Evolutionary conservation across 2,888 invertebrate genomes (phyloP).

Genomic region (Atrina japonica): DNA sequence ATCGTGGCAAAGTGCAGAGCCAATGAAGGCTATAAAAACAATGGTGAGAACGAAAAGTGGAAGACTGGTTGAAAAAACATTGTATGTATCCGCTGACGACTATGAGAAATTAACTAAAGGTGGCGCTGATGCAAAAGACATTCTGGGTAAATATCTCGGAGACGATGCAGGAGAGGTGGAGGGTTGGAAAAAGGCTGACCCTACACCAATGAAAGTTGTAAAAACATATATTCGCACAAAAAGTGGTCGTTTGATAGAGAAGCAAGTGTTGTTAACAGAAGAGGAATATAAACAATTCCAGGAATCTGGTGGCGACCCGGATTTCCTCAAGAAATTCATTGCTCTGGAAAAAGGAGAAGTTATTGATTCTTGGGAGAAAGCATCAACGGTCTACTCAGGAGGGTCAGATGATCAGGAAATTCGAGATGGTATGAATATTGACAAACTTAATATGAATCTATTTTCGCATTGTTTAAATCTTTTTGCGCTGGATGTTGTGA

Average conservation of each 20-base stretch:
- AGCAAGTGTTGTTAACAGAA: conserved; percentile 77
- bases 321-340: conserved; percentile 77
- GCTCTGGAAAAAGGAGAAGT: conserved; percentile 76
- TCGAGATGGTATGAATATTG: conserved; percentile 59
- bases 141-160: conserved; percentile 76
- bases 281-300: conserved; percentile 76
- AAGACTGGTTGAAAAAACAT: conserved; percentile 77
- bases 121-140: conserved; percentile 72
- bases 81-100: conserved; percentile 78
- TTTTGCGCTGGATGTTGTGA: no score
- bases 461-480: no score
- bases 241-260: conserved; percentile 79
- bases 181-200: conserved; percentile 75
- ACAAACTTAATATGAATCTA: no score
- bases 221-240: conserved; percentile 77
- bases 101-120: conserved; percentile 76
- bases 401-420: conserved; percentile 73
- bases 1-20: conserved; percentile 76
- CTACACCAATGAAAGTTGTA: conserved; percentile 75
- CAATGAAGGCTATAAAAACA: conserved; percentile 78
- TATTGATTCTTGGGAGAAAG: conserved; percentile 79
- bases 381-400: conserved; percentile 76
- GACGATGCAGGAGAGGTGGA: conserved; percentile 73
- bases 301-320: conserved; percentile 75
- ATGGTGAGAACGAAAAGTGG: conserved; percentile 79